A percentile compares a stretch with the other conserved stretches of the same genome.
Evolutionary conservation across 2,113 vertebrate genomes (phyloP).

Genomic region (Paradoxurus hermaphroditus): DNA sequence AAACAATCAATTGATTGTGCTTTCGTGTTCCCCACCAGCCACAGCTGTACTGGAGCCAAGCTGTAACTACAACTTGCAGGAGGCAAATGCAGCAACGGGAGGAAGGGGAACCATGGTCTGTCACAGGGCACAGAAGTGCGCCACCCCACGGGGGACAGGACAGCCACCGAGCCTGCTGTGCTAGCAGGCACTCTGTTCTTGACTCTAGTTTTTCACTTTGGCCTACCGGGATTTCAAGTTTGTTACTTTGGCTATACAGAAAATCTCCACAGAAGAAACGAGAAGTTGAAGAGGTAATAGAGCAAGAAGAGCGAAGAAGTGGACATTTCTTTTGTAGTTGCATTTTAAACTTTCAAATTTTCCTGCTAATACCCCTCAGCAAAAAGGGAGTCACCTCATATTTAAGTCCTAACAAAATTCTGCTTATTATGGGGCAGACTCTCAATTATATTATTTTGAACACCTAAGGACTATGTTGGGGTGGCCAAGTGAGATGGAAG

Average conservation of each 20-base stretch:
- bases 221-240: not conserved
- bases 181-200: not conserved
- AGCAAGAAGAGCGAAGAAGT: not conserved
- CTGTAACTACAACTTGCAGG: constrained; percentile 54
- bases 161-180: accelerated
- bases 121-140: not conserved
- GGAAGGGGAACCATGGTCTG: constrained; percentile 38
- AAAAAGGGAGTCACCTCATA: not conserved
- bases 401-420: not conserved
- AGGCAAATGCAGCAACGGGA: constrained; percentile 53
- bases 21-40: constrained; percentile 48
- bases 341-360: not conserved
- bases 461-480: not conserved
- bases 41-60: constrained; percentile 48
- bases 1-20: constrained; percentile 48
- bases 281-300: not conserved
- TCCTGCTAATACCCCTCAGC: not conserved
- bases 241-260: not conserved
- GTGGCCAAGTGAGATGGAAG: not conserved
- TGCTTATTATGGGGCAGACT: not conserved
- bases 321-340: not conserved
- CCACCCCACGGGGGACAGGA: not conserved
- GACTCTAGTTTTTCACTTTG: not conserved
- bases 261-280: not conserved
- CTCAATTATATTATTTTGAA: not conserved